Evolutionary conservation across 1,140 invertebrate genomes (phyloP).

Genomic region (Drosophila truncata): DNA sequence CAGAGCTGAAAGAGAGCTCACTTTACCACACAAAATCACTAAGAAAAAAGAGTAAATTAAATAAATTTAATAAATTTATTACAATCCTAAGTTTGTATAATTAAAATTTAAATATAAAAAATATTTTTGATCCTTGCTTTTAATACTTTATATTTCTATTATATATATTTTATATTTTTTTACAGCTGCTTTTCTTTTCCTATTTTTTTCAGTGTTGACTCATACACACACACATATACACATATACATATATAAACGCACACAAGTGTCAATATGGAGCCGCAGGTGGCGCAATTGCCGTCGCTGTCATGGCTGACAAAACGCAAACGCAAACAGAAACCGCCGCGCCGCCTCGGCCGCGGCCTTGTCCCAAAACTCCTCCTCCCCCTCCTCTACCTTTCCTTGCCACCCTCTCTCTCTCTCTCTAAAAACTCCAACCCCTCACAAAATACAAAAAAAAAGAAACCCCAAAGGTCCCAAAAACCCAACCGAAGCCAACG

Average conservation of each 20-base stretch:
- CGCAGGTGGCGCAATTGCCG: conserved; percentile 69
- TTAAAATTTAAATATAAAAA: no score
- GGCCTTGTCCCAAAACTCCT: conserved; percentile 63
- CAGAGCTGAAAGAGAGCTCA: no score
- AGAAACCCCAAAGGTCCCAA: background rate
- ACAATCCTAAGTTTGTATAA: no score
- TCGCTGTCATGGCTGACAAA: conserved; percentile 76
- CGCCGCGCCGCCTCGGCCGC: conserved; percentile 47
- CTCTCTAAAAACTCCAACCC: background rate
- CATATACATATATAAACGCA: background rate
- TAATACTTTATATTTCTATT: no score
- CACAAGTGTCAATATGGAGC: conserved; percentile 75
- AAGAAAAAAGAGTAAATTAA: no score
- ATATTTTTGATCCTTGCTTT: background rate
- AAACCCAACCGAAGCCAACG: conserved; percentile 5
- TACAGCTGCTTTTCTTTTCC: fast-evolving
- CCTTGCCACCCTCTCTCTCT: background rate
- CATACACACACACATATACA: conserved; percentile 1
- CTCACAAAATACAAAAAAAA: background rate
- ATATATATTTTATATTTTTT: background rate
- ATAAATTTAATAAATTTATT: no score
- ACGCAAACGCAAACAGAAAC: conserved; percentile 79
- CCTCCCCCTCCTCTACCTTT: no score
- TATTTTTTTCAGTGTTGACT: conserved; percentile 3
- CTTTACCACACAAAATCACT: no score